Base-by-base conservation (phyloP, 2,888 invertebrate genomes). In the Luperina nickerlii region DNA sequence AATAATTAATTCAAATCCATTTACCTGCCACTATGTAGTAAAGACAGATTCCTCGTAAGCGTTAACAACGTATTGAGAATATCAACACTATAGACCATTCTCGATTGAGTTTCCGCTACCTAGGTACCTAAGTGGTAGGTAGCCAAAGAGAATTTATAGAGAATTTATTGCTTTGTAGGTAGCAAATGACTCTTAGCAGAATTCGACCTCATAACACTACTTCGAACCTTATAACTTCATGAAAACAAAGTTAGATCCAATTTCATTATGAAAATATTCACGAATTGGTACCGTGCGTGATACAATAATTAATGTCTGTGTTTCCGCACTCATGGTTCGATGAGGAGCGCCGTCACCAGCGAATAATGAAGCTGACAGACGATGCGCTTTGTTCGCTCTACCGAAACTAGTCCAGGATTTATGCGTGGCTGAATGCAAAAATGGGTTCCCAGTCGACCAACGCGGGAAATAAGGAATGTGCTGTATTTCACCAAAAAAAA, bases 341-440 rank as follows among this genome's bases (percentile, higher is more conserved):
- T 81, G 83, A 77, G 73, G 32, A 62, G 68, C 38, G 57, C 27
- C 54, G 81, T 74, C 69, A 81, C 73, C 57, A 67, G 27, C 57
- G 70, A 42, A 70, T 77, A 81, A 76, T 74, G 73, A 67, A 63
- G 74, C 77, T 74, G 77, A 85, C 77, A 74, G 85, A 45, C 76
- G 81, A 81, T 84, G 81, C 70, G 76, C 74, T 84, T 81, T 81
- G 76, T 84, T 76, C 81, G 42, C 32, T 76, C 32, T 20, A 66
- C 32, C 85, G 45, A 74, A 76, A 81, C 73, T 84, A 81, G 67
- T 60, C 6, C 48, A 24, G 62, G 48, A 70, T 79, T 75, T 80
- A 60, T 68, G 68, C 62, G 65, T 83, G 62, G 38, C 9, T 69
- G 38, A 82, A 74, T 42, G 42, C 51, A 71, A 78, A 81, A 78